Conservation (phyloP, 2,113 vertebrate genomes). For the Eurystomus gularis region DNA sequence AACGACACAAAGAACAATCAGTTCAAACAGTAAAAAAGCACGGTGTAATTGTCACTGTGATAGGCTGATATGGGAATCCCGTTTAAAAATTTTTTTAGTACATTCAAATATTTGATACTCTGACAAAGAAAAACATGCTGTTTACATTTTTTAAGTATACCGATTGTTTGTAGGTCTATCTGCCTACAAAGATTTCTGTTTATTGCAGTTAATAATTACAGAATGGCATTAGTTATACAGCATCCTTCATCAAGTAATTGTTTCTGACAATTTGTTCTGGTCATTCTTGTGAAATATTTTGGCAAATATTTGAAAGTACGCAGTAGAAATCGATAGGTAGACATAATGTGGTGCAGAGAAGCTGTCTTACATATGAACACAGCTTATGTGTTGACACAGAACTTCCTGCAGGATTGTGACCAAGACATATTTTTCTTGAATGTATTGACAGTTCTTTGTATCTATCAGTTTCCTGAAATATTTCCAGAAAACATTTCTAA, state of each 20-base stretch:
- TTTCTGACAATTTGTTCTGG: slow-evolving; percentile 4
- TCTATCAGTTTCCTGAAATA: slow-evolving; percentile 1
- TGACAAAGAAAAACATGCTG: slow-evolving; percentile 19
- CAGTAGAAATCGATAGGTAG: neutral
- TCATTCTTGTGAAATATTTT: slow-evolving; percentile 22
- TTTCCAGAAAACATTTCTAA: neutral
- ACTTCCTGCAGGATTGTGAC: neutral
- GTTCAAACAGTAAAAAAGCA: slow-evolving; percentile 71
- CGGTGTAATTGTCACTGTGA: slow-evolving; percentile 76
- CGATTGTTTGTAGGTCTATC: slow-evolving; percentile 42
- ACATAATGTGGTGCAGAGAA: neutral
- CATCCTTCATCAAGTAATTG: neutral
- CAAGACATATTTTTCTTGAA: neutral
- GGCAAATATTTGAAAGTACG: neutral
- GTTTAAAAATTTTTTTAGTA: neutral
- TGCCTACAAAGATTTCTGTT: slow-evolving; percentile 27
- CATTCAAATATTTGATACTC: slow-evolving; percentile 19
- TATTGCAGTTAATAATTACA: slow-evolving; percentile 37
- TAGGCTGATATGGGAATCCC: slow-evolving; percentile 51
- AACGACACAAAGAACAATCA: slow-evolving; percentile 65
- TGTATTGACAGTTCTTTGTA: slow-evolving; percentile 16
- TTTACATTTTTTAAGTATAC: slow-evolving; percentile 65
- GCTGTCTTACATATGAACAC: neutral
- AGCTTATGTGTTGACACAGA: neutral
- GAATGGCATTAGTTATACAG: slow-evolving; percentile 22